Conservation (phyloP, 2,888 invertebrate genomes). For the Apodemia zela region DNA sequence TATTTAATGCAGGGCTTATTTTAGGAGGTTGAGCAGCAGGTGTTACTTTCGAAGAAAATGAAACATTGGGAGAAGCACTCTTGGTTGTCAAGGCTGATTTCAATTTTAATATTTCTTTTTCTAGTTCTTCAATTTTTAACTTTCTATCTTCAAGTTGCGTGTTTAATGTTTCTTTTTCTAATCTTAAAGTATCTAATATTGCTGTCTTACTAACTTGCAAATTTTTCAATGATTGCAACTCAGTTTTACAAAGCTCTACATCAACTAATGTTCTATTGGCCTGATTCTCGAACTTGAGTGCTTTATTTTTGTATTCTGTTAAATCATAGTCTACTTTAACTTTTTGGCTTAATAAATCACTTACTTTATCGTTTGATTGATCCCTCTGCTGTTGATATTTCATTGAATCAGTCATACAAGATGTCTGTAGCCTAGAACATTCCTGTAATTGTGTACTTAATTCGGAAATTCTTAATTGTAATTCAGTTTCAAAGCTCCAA, state of each 20-base stretch:
- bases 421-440: conserved; percentile 63
- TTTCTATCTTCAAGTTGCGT: conserved; percentile 60
- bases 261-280: conserved; percentile 62
- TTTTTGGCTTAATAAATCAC: conserved; percentile 58
- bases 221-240: conserved; percentile 67
- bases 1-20: conserved; percentile 57
- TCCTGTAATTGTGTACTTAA: conserved; percentile 63
- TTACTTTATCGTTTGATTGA: conserved; percentile 55
- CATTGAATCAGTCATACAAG: conserved; percentile 66
- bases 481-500: conserved; percentile 67
- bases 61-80: conserved; percentile 48
- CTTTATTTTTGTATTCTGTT: conserved; percentile 48
- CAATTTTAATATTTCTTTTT: conserved; percentile 58
- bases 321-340: conserved; percentile 51
- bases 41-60: conserved; percentile 54
- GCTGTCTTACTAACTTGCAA: conserved; percentile 69
- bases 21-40: conserved; percentile 65
- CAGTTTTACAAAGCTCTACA: conserved; percentile 66
- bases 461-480: conserved; percentile 56
- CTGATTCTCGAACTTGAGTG: conserved; percentile 56
- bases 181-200: conserved; percentile 63
- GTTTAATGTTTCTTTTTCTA: conserved; percentile 67
- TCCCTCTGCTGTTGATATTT: conserved; percentile 64
- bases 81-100: conserved; percentile 60
- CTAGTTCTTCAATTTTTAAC: conserved; percentile 60